Percentiles rank a stretch among this genome's conserved stretches.
These are phyloP conservation scores for Nasonia giraulti DNA, from an alignment of 1,140 invertebrate genomes.

Conservation along the genomic window DNA sequence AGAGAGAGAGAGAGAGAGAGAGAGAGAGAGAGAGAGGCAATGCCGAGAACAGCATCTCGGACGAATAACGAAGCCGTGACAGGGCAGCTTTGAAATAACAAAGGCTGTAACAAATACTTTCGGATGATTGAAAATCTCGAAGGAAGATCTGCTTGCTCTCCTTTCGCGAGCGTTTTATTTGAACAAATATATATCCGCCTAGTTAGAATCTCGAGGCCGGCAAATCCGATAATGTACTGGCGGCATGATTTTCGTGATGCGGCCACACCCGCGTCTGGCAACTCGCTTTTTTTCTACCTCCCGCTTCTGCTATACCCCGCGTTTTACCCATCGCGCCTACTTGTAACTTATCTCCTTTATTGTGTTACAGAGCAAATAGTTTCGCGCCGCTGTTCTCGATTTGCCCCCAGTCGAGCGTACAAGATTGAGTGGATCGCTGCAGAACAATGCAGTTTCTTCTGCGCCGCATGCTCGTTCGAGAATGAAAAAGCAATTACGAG, in stretches of 20 bases:
- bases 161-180: no score
- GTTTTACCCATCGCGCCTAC: neutral
- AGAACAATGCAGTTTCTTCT: no score
- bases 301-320: no score
- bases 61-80: neutral
- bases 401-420: neutral
- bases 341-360: neutral
- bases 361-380: neutral
- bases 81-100: constrained; percentile 22
- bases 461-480: no score
- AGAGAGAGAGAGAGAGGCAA: neutral
- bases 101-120: constrained; percentile 1
- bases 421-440: neutral
- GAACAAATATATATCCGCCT: neutral
- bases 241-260: constrained; percentile 41
- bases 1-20: neutral
- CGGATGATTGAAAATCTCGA: neutral
- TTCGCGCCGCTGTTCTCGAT: neutral
- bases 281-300: neutral
- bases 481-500: no score
- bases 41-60: neutral
- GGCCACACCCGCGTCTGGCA: constrained; percentile 28
- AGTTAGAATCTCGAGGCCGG: constrained; percentile 22
- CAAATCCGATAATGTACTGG: constrained; percentile 50
- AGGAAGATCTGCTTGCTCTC: neutral